Conservation (phyloP, 2,888 invertebrate genomes). For the Hypsopygia costalis region DNA sequence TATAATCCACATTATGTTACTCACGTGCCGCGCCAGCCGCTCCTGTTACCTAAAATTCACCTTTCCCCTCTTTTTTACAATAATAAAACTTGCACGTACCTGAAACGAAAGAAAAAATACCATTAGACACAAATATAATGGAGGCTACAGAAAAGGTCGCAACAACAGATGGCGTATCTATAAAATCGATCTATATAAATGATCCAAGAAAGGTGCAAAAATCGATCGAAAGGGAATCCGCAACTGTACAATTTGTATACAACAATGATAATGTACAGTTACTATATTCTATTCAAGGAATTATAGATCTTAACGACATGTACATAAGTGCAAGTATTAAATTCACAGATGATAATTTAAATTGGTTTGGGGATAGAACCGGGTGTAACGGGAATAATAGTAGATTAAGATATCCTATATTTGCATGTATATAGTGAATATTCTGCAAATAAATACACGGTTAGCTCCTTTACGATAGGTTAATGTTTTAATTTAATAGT, state of each 20-base stretch:
- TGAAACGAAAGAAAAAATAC: slow-evolving; percentile 48
- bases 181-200: slow-evolving; percentile 44
- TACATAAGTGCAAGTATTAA: slow-evolving; percentile 13
- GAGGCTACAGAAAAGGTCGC: slow-evolving; percentile 46
- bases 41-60: slow-evolving; percentile 19
- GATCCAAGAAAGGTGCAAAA: slow-evolving; percentile 55
- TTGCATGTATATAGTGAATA: not conserved
- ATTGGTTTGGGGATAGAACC: slow-evolving; percentile 1
- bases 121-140: slow-evolving; percentile 54
- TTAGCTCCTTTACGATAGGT: too few species aligned
- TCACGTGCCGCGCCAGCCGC: slow-evolving; percentile 41
- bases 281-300: slow-evolving; percentile 11
- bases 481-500: too few species aligned
- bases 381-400: slow-evolving; percentile 44
- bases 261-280: slow-evolving; percentile 24
- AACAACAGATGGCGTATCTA: slow-evolving; percentile 55
- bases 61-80: slow-evolving; percentile 32
- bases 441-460: too few species aligned
- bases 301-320: slow-evolving; percentile 22
- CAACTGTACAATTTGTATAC: slow-evolving; percentile 47
- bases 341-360: slow-evolving; percentile 3
- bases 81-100: slow-evolving; percentile 49
- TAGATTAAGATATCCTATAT: slow-evolving; percentile 32
- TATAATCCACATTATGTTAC: slow-evolving; percentile 19
- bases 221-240: slow-evolving; percentile 52